phyloP scores from a whole-genome alignment of 2,888 invertebrate genomes.

The Nasonia oneida region DNA sequence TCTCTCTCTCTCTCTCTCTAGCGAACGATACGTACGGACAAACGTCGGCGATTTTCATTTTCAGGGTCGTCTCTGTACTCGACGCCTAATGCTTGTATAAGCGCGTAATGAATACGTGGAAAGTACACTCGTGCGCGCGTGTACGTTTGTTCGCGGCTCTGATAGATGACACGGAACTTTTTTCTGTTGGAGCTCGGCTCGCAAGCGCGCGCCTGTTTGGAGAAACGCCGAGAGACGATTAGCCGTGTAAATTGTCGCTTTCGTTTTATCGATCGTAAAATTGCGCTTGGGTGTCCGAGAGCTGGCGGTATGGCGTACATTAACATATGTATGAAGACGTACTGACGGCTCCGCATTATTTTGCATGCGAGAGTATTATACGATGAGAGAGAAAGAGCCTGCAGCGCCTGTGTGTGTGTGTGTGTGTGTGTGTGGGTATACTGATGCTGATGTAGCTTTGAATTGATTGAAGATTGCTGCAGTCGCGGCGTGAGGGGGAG shows the following conservation, averaged over 20 bases:
- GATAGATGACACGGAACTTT: not conserved
- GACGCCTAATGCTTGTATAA: not conserved
- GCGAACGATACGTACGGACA: not conserved
- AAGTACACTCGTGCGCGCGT: not conserved
- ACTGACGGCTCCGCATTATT: conserved; percentile 16
- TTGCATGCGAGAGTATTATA: not conserved
- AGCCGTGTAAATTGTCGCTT: conserved; percentile 43
- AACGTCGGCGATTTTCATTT: conserved; percentile 35
- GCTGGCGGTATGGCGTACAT: not conserved
- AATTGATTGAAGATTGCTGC: conserved; percentile 5
- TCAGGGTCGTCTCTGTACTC: not conserved
- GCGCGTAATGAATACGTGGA: conserved; percentile 4
- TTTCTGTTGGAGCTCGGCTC: not conserved
- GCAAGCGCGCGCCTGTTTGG: not conserved
- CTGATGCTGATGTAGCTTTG: not conserved
- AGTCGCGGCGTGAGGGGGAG: not conserved
- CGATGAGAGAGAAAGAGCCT: not conserved
- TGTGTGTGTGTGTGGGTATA: too few relatives aligned
- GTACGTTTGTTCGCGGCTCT: not conserved
- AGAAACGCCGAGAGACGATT: not conserved
- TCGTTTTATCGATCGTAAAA: conserved; percentile 57
- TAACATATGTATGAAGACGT: conserved; percentile 34
- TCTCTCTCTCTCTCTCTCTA: not conserved
- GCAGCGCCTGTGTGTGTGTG: too few relatives aligned
- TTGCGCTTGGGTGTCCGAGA: conserved; percentile 20